A percentile compares a stretch with the other conserved stretches of the same genome.
phyloP scores from a whole-genome alignment of 2,797 vertebrate species.

The Muraenolepis orangiensis region DNA sequence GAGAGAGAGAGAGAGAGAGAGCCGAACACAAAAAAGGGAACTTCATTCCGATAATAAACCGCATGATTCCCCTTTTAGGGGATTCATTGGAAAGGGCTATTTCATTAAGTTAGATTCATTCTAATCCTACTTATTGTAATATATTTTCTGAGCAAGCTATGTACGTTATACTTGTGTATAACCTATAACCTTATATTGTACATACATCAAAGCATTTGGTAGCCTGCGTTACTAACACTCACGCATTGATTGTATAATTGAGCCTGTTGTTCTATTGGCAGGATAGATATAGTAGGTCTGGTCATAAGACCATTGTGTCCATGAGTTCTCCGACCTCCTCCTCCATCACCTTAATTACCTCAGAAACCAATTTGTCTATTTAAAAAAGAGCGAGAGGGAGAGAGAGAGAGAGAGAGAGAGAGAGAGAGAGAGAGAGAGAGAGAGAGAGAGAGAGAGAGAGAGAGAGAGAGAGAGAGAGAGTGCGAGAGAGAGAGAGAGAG shows the following conservation, averaged over 20 bases:
- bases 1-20: too few relatives aligned
- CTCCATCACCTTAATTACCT: not conserved
- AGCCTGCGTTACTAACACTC: not conserved
- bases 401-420: not conserved
- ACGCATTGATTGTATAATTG: not conserved
- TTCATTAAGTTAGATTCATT: not conserved
- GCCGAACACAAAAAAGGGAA: too few relatives aligned
- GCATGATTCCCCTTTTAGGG: not conserved
- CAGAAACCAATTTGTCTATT: not conserved
- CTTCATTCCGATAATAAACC: too few relatives aligned
- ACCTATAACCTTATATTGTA: too few relatives aligned
- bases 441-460: not conserved
- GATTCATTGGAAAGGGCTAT: not conserved
- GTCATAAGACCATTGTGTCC: not conserved
- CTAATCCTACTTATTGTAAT: not conserved
- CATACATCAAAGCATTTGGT: not conserved
- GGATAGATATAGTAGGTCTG: not conserved
- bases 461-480: not conserved
- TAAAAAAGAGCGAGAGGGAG: not conserved
- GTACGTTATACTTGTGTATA: too few relatives aligned
- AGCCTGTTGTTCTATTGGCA: not conserved
- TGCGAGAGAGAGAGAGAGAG: not conserved
- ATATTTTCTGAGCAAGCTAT: too few relatives aligned
- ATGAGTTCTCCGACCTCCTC: not conserved
- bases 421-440: not conserved